These are phyloP conservation scores for Bacillus rossius DNA, from an alignment of 1,140 invertebrate species.

Conservation along the genomic window DNA sequence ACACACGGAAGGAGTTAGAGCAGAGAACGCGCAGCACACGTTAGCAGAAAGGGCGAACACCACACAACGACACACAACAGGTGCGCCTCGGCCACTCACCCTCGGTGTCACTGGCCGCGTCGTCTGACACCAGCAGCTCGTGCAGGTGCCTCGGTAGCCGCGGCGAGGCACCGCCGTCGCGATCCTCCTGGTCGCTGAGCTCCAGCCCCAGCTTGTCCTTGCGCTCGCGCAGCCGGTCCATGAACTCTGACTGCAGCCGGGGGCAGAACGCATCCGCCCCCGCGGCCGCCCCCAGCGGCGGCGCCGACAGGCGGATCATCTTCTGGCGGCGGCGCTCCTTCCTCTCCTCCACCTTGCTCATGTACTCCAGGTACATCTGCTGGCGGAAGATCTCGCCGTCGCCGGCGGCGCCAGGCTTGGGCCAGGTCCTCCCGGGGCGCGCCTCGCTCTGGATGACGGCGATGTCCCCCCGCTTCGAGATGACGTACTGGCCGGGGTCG, in stretches of 20 bases:
- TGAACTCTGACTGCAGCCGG: slow-evolving; percentile 65
- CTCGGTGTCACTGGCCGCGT: not conserved
- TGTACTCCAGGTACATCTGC: slow-evolving; percentile 77
- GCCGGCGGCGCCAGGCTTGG: too few species aligned
- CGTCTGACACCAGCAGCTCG: slow-evolving; percentile 53
- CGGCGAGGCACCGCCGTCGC: not conserved
- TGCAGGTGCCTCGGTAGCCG: slow-evolving; percentile 65
- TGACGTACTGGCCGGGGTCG: slow-evolving; percentile 22
- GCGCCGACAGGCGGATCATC: slow-evolving; percentile 59
- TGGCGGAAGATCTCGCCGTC: slow-evolving; percentile 61
- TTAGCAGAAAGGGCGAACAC: not conserved
- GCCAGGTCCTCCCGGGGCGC: not conserved
- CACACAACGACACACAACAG: not conserved
- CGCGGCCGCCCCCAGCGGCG: slow-evolving; percentile 20
- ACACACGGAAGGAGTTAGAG: too few species aligned
- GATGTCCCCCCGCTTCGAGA: slow-evolving; percentile 23
- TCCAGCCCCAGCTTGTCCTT: slow-evolving; percentile 53
- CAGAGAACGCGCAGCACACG: not conserved
- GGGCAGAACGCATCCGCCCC: slow-evolving; percentile 43
- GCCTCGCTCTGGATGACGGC: slow-evolving; percentile 14
- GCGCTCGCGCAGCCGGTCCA: slow-evolving; percentile 46
- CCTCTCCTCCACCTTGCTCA: slow-evolving; percentile 68
- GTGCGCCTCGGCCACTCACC: slow-evolving; percentile 8
- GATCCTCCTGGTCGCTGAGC: slow-evolving; percentile 44
- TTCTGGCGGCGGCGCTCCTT: slow-evolving; percentile 69